Percentiles rank a stretch among this genome's conserved stretches.
Evolutionary conservation across 2,888 invertebrate genomes (phyloP).

Genomic region (Hydraecia micacea): DNA sequence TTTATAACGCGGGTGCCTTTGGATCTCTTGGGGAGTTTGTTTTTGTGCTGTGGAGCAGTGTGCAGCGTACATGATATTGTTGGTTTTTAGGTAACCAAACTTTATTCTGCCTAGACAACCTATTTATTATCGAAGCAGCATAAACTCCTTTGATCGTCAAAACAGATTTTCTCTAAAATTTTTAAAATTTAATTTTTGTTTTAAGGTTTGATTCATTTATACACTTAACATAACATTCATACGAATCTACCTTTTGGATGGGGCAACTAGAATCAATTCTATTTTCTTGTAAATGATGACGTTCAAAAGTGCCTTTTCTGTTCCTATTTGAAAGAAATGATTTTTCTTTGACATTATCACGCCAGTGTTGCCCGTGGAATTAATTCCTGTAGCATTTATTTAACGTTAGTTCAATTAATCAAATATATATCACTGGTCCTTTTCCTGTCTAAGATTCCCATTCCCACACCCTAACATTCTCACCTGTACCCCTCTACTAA

Average conservation of each 20-base stretch:
- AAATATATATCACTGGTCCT: neutral
- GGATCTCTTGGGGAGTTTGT: slow-evolving; percentile 2
- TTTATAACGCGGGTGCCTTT: slow-evolving; percentile 36
- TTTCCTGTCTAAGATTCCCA: neutral
- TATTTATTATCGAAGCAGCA: neutral
- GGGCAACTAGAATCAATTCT: neutral
- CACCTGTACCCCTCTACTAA: neutral
- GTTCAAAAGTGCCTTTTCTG: neutral
- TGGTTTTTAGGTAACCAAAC: neutral
- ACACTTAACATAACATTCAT: neutral
- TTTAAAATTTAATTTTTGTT: neutral
- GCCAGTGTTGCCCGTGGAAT: neutral
- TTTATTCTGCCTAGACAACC: too few species aligned
- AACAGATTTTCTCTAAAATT: neutral
- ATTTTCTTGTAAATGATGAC: neutral
- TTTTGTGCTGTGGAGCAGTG: neutral
- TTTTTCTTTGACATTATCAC: neutral
- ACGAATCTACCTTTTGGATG: neutral
- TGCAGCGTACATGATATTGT: neutral
- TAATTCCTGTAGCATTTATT: neutral
- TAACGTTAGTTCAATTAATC: neutral
- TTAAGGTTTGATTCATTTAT: too few species aligned
- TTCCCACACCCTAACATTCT: neutral
- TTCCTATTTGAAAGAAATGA: neutral
- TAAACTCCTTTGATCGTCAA: neutral